Evolutionary conservation across 2,113 vertebrate species (phyloP).

Genomic region (Spea multiplicata): DNA sequence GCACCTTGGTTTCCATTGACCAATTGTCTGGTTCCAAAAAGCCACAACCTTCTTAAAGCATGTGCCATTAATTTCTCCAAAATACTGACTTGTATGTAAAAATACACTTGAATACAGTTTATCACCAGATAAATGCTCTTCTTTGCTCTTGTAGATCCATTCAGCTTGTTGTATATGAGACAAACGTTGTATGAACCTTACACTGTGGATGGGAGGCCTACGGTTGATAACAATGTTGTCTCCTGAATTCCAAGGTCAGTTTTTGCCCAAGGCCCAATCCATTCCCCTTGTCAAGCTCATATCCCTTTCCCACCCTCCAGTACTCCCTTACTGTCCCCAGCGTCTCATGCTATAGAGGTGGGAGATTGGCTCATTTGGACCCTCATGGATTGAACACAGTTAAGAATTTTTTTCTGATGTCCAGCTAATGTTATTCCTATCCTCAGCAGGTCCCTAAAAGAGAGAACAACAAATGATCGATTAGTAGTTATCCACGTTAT

Average conservation of each 20-base stretch:
- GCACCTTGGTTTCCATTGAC: slow-evolving; percentile 34
- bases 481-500: too few relatives aligned
- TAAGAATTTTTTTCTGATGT: slow-evolving; percentile 98
- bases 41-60: slow-evolving; percentile 38
- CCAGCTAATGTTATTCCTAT: slow-evolving; percentile 97
- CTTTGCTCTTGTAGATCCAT: background rate
- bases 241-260: slow-evolving; percentile 52
- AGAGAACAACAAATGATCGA: slow-evolving; percentile 38
- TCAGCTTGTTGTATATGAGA: slow-evolving; percentile 5
- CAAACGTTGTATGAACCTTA: slow-evolving; percentile 4
- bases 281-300: slow-evolving; percentile 51
- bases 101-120: background rate
- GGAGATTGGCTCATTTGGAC: slow-evolving; percentile 93
- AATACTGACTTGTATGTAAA: slow-evolving; percentile 4
- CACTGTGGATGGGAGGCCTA: slow-evolving; percentile 45
- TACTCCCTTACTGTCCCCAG: slow-evolving; percentile 44
- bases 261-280: slow-evolving; percentile 48
- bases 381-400: slow-evolving; percentile 93
- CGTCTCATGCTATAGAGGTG: slow-evolving; percentile 87
- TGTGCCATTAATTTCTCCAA: slow-evolving; percentile 53
- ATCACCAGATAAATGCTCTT: slow-evolving; percentile 1
- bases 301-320: slow-evolving; percentile 58
- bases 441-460: slow-evolving; percentile 90
- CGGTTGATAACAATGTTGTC: slow-evolving; percentile 47
- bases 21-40: slow-evolving; percentile 8